Base-by-base conservation (phyloP, 2,888 invertebrate species). In the Labia minor region DNA sequence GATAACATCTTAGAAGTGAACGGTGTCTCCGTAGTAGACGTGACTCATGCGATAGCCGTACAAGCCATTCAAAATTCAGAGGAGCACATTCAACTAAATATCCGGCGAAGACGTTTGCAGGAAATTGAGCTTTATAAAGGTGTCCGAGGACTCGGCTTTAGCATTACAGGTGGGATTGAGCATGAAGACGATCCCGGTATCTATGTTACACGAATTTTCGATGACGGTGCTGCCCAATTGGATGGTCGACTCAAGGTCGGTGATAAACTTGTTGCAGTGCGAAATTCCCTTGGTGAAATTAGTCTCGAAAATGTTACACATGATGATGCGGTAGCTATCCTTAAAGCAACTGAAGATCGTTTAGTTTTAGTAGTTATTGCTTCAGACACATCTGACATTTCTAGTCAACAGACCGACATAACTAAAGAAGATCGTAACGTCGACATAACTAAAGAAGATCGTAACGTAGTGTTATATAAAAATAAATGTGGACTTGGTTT, bases 21-120 rank as follows among this genome's bases (percentile, higher is more conserved):
- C 79, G 93, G 90, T 70, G 84, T 88, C 66, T 92, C 95, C 77
- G 85, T 99, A 74, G 85, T 89, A 73, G 88, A 85, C 77, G 97
- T 97, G 70, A 96, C 95, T 66, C 99, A 99, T 78, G 96, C 96
- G 78, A 93, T 94, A 78, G 98, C 98, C 66, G 99, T 98, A 67
- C 90, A 90, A 76, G 93, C 95, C 68, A 11, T 49, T 49, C 14
- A 49, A 49, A 49, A 49, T 49, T 4, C 49, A 4, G n/a, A 16
- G 49, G 49, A 49, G 16, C 49, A 49, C 3, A 16, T 49, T 11
- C 49, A 16, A n/a, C 4, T 49, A 3, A n/a, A 49, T 49, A 49
- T 49, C 14, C 14, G 49, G 16, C 14, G 49, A 16, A 11, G 49
- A 49, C 49, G 49, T n/a, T 16, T 49, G 14, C 49, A 49, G 16